Conservation (phyloP, 2,113 vertebrate genomes). For the Leuciscus idus region DNA sequence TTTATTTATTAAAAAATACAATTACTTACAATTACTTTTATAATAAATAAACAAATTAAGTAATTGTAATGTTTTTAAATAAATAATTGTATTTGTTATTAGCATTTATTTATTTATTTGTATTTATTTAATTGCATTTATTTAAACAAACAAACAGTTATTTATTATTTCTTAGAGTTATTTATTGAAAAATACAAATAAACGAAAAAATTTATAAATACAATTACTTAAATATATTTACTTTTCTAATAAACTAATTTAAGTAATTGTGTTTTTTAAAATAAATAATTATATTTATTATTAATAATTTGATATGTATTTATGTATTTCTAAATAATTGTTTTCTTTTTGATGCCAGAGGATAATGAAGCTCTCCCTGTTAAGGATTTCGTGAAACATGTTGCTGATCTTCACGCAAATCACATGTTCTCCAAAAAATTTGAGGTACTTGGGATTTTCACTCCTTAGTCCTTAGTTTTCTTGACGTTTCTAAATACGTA, state of each 20-base stretch:
- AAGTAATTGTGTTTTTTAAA: neutral
- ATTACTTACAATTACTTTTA: no score
- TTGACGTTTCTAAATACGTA: neutral
- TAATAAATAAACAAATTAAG: no score
- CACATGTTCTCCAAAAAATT: slow-evolving; percentile 95
- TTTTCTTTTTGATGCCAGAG: slow-evolving; percentile 74
- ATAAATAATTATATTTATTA: neutral
- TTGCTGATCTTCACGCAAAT: slow-evolving; percentile 90
- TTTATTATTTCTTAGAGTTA: no score
- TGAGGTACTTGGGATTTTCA: slow-evolving; percentile 79
- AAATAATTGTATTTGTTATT: no score
- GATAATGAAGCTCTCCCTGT: slow-evolving; percentile 91
- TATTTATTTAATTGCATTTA: no score
- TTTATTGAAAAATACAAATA: no score
- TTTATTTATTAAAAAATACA: no score
- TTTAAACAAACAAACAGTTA: no score
- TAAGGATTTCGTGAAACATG: slow-evolving; percentile 95
- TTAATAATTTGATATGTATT: neutral
- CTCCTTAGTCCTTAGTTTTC: neutral
- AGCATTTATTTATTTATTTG: no score
- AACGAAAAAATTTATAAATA: neutral
- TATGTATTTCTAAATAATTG: neutral
- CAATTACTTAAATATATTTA: no score
- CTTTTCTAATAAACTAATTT: neutral
- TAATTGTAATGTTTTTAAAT: no score